These are phyloP conservation scores for Siniperca scherzeri DNA, from an alignment of 2,797 vertebrate species.

Conservation along the genomic window DNA sequence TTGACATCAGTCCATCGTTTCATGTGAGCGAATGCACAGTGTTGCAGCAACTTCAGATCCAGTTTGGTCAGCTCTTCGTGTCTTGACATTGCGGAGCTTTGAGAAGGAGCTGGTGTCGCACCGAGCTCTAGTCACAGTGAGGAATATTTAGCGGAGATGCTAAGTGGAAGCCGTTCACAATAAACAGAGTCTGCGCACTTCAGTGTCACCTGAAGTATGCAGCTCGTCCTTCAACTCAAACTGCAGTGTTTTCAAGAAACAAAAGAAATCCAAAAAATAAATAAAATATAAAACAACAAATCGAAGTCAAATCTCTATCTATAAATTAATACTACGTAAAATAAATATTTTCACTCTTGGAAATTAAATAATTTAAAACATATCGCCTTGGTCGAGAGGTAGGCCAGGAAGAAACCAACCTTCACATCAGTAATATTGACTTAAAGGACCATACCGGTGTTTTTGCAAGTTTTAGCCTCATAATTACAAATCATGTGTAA, in stretches of 20 bases:
- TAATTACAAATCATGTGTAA: background rate
- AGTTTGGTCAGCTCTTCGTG: constrained; percentile 1
- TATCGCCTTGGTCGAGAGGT: constrained; percentile 51
- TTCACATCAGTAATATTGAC: background rate
- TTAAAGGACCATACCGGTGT: constrained; percentile 29
- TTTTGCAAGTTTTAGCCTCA: constrained; percentile 24
- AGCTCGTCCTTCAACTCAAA: constrained; percentile 17
- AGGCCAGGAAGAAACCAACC: constrained; percentile 13
- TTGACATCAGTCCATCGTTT: constrained; percentile 8
- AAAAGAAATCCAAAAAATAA: constrained; percentile 25
- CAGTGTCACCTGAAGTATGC: constrained; percentile 21
- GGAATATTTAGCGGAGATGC: constrained; percentile 15
- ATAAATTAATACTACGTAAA: constrained; percentile 53
- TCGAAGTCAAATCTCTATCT: constrained; percentile 30
- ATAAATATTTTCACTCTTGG: constrained; percentile 63
- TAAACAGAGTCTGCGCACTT: constrained; percentile 28
- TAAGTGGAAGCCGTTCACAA: constrained; percentile 23
- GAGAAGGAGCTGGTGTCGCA: constrained; percentile 17
- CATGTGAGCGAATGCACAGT: background rate
- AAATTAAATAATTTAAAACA: constrained; percentile 52
- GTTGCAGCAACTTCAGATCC: constrained; percentile 20
- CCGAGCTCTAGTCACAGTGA: constrained; percentile 64
- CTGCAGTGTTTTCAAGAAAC: constrained; percentile 3
- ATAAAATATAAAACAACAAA: constrained; percentile 51
- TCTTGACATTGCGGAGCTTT: constrained; percentile 4